phyloP scores from a whole-genome alignment of 2,113 vertebrate species.

The Collichthys lucidus region DNA sequence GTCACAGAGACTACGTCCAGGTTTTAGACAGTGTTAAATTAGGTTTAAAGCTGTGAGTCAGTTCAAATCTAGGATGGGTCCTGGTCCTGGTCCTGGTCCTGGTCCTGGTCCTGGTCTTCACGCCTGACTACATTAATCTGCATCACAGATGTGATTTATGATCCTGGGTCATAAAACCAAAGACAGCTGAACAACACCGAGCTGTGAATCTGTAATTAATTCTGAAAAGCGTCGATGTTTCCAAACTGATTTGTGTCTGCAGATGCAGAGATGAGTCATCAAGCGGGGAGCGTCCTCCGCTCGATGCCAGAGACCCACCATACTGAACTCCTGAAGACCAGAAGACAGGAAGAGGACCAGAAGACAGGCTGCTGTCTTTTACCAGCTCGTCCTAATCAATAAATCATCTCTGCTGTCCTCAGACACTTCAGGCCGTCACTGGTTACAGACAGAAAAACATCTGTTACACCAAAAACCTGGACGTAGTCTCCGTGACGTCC shows the following conservation, averaged over 20 bases:
- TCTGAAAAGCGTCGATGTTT: background rate
- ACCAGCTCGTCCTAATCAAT: background rate
- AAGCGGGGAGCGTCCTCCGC: background rate
- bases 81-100: no score
- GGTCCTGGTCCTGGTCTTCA: no score
- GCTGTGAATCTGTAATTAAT: background rate
- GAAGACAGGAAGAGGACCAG: no score
- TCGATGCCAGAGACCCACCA: background rate
- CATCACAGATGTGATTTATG: no score
- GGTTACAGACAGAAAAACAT: background rate
- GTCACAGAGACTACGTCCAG: no score
- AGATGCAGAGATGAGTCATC: background rate
- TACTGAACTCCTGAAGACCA: background rate
- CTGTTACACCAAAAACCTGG: no score
- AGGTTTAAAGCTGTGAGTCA: no score
- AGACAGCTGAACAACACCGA: background rate
- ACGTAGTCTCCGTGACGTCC: no score
- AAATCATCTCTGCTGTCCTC: background rate
- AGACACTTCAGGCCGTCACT: background rate
- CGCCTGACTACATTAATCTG: no score
- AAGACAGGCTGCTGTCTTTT: background rate
- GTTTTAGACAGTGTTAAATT: no score
- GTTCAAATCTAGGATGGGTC: no score
- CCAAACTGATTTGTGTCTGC: background rate
- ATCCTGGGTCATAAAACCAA: no score